Conservation (phyloP, 2,888 invertebrate genomes). For the Latrodectus hesperus region DNA sequence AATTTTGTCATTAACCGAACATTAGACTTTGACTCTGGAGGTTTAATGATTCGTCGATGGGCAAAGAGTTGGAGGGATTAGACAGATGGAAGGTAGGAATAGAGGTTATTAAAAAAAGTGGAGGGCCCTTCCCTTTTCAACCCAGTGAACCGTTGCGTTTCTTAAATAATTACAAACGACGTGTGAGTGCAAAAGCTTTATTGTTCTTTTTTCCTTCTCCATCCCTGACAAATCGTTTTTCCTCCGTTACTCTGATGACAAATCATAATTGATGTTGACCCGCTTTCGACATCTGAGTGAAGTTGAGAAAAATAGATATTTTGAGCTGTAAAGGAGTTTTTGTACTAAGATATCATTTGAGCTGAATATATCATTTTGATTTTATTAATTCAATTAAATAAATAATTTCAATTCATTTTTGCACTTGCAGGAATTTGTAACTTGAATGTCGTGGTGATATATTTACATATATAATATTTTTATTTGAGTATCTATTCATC, state of each 20-base stretch:
- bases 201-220: slow-evolving; percentile 7
- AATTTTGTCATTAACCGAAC: slow-evolving; percentile 60
- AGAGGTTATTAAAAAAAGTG: background rate
- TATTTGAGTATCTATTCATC: too few relatives aligned
- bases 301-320: background rate
- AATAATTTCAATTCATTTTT: too few relatives aligned
- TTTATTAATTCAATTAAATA: too few relatives aligned
- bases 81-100: background rate
- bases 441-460: too few relatives aligned
- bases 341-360: too few relatives aligned
- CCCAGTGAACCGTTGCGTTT: slow-evolving; percentile 24
- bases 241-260: background rate
- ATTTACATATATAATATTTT: too few relatives aligned
- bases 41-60: slow-evolving; percentile 34
- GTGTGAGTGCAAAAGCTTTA: slow-evolving; percentile 15
- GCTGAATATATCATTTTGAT: too few relatives aligned
- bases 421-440: too few relatives aligned
- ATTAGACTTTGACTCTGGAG: slow-evolving; percentile 23
- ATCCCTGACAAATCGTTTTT: background rate
- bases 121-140: slow-evolving; percentile 13
- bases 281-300: background rate
- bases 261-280: background rate
- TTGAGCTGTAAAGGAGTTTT: too few relatives aligned
- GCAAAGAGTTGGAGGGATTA: background rate
- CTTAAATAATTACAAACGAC: slow-evolving; percentile 56